Conservation (phyloP, 2,113 vertebrate genomes). For the Podilymbus podiceps region DNA sequence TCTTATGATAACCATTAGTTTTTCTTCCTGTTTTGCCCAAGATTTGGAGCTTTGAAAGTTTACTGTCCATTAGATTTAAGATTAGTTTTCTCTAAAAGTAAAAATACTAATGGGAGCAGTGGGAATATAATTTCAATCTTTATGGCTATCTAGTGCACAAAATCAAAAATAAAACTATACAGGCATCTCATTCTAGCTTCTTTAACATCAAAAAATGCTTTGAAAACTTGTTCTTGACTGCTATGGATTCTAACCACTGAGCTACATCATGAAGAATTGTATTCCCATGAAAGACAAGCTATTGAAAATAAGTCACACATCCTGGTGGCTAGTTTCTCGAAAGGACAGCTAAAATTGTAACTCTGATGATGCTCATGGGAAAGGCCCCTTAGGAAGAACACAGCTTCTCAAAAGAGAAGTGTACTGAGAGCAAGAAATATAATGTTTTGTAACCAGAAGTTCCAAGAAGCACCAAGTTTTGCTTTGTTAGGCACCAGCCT, state of each 20-base stretch:
- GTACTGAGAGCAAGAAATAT: background rate
- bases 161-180: background rate
- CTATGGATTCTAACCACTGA: background rate
- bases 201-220: background rate
- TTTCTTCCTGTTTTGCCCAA: background rate
- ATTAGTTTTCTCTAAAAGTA: background rate
- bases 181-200: background rate
- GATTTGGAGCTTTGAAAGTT: background rate
- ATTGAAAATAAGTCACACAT: background rate
- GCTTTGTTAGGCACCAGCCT: background rate
- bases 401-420: background rate
- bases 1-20: background rate
- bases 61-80: background rate
- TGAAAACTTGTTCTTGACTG: background rate
- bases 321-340: background rate
- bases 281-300: background rate
- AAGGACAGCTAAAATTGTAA: background rate
- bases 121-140: background rate
- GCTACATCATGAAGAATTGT: background rate
- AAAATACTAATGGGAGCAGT: background rate
- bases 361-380: background rate
- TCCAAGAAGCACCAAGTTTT: background rate
- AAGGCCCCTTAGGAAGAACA: background rate
- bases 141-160: background rate
- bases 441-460: background rate